phyloP scores from a whole-genome alignment of 2,797 vertebrate genomes.

The Coranthus polyacanthus region DNA sequence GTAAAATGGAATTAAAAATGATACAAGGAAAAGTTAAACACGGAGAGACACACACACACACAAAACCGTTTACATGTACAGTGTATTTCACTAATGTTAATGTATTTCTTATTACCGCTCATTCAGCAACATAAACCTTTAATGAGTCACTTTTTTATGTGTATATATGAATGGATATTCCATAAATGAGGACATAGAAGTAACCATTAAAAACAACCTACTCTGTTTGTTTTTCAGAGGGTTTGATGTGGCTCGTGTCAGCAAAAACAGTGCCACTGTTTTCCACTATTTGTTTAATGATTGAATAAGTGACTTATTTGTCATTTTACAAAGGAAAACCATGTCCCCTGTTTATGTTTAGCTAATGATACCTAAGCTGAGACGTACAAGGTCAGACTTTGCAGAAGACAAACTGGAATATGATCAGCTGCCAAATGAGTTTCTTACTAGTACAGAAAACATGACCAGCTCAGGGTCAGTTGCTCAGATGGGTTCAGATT shows the following conservation, averaged over 20 bases:
- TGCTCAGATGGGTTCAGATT: too few species aligned
- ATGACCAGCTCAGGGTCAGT: not conserved
- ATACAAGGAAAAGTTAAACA: not conserved
- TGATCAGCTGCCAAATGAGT: too few species aligned
- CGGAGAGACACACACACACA: slow-evolving; percentile 1
- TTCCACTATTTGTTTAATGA: slow-evolving; percentile 54
- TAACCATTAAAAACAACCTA: too few species aligned
- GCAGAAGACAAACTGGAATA: not conserved
- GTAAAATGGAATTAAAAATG: slow-evolving; percentile 1
- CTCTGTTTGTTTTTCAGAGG: slow-evolving; percentile 43
- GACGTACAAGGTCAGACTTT: slow-evolving; percentile 50
- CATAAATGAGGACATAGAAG: too few species aligned
- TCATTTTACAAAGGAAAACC: slow-evolving; percentile 54
- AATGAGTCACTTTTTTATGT: too few species aligned
- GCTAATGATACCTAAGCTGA: slow-evolving; percentile 45
- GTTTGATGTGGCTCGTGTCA: slow-evolving; percentile 41
- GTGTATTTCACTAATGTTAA: too few species aligned
- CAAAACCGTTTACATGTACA: not conserved
- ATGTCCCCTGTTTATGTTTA: slow-evolving; percentile 47
- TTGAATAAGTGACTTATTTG: slow-evolving; percentile 74
- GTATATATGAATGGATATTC: too few species aligned
- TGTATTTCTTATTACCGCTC: too few species aligned
- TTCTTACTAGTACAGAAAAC: not conserved
- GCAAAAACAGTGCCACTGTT: slow-evolving; percentile 49
- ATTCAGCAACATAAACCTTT: too few species aligned